phyloP scores from a whole-genome alignment of 2,888 invertebrate species.

The Slavum lentiscoides region DNA sequence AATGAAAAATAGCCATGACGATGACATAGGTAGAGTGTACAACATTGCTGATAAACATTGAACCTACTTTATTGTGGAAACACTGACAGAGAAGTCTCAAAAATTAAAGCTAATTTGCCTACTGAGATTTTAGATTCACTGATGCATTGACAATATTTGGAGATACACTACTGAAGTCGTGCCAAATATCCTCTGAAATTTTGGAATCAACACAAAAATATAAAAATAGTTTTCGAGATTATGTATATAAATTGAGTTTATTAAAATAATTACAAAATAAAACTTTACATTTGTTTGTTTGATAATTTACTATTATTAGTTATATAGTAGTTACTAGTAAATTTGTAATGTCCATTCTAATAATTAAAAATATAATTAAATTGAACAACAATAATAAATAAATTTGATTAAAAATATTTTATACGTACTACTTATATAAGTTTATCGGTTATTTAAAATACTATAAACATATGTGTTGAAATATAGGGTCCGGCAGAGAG shows the following conservation, averaged over 20 bases:
- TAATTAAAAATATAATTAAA: slow-evolving; percentile 2
- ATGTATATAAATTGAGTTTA: background rate
- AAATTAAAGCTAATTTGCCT: background rate
- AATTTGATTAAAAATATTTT: slow-evolving; percentile 34
- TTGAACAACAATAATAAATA: slow-evolving; percentile 18
- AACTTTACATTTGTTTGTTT: slow-evolving; percentile 18
- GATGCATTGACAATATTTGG: background rate
- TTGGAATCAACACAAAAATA: slow-evolving; percentile 27
- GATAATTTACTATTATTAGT: background rate
- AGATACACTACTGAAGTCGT: slow-evolving; percentile 9
- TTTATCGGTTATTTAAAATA: background rate
- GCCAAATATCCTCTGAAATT: background rate
- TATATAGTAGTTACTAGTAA: background rate
- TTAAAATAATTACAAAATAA: slow-evolving; percentile 25
- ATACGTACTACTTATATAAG: background rate
- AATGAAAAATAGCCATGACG: background rate
- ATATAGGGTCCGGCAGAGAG: too few species aligned
- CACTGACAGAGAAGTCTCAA: background rate
- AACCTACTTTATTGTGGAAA: background rate
- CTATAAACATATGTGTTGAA: too few species aligned
- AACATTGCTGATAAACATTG: background rate
- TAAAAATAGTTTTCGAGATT: too few species aligned
- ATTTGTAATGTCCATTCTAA: background rate
- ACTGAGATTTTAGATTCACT: background rate
- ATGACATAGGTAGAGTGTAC: background rate